Conservation (phyloP, 1,140 invertebrate species). For the Zaprionus taronus region DNA sequence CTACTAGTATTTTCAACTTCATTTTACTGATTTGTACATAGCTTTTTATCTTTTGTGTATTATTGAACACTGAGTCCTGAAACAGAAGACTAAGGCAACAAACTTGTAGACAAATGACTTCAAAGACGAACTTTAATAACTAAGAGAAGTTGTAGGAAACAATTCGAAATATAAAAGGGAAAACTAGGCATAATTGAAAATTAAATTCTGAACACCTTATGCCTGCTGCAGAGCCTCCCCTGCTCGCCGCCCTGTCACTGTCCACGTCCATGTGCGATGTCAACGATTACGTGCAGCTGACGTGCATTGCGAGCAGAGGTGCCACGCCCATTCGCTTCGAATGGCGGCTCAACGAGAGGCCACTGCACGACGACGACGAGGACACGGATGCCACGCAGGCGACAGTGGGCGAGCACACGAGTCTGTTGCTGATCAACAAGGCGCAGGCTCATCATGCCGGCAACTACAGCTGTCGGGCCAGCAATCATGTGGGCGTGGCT, state of each 20-base stretch:
- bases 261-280: slow-evolving; percentile 91
- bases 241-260: slow-evolving; percentile 91
- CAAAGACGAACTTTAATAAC: neutral
- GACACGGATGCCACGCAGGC: slow-evolving; percentile 84
- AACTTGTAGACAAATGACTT: slow-evolving; percentile 6
- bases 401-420: slow-evolving; percentile 85
- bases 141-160: neutral
- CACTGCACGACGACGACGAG: slow-evolving; percentile 60
- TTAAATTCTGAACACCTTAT: no score
- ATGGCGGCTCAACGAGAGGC: slow-evolving; percentile 87
- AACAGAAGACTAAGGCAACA: slow-evolving; percentile 7
- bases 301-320: slow-evolving; percentile 89
- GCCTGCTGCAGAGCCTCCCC: slow-evolving; percentile 87
- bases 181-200: neutral
- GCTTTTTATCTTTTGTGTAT: slow-evolving; percentile 8
- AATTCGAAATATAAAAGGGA: neutral
- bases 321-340: slow-evolving; percentile 88
- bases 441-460: slow-evolving; percentile 88
- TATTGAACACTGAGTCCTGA: neutral
- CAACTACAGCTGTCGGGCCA: slow-evolving; percentile 92
- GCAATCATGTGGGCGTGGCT: slow-evolving; percentile 90
- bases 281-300: slow-evolving; percentile 89
- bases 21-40: slow-evolving; percentile 28
- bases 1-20: neutral
- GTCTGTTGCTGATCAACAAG: slow-evolving; percentile 85